Conservation (phyloP, 2,113 vertebrate species). For the Sylvia atricapilla region DNA sequence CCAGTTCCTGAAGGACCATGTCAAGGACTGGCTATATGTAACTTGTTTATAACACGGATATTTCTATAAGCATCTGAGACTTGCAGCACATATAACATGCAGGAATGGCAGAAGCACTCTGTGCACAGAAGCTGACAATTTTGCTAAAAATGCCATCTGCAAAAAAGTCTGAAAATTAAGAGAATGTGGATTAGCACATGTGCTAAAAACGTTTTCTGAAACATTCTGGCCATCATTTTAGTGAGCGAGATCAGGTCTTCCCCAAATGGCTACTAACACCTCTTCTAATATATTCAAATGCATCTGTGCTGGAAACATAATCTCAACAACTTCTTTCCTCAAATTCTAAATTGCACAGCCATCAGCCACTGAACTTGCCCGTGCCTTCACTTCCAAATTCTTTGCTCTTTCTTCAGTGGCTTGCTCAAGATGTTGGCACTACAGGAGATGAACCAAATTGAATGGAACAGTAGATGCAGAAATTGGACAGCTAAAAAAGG, state of each 20-base stretch:
- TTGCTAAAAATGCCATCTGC: slow-evolving; percentile 7
- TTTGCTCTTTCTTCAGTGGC: background rate
- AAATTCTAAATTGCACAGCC: background rate
- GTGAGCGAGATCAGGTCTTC: background rate
- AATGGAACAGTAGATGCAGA: background rate
- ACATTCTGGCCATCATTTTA: background rate
- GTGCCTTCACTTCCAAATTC: background rate
- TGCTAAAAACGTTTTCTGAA: background rate
- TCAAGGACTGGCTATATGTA: background rate
- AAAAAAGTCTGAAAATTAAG: background rate
- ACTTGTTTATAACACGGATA: background rate
- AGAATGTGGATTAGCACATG: background rate
- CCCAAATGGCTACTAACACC: background rate
- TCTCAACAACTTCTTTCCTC: background rate
- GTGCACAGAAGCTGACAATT: background rate
- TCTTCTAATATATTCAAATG: background rate
- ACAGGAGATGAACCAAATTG: background rate
- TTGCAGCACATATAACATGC: background rate
- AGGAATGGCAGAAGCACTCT: background rate
- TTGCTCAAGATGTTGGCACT: background rate
- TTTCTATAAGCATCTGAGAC: background rate
- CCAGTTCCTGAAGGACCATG: background rate
- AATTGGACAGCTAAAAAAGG: background rate
- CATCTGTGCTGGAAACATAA: background rate
- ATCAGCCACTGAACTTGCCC: background rate